A percentile compares a stretch with the other conserved stretches of the same genome.
Conservation (phyloP, 1,140 invertebrate genomes). For the Meloidogyne exigua region DNA sequence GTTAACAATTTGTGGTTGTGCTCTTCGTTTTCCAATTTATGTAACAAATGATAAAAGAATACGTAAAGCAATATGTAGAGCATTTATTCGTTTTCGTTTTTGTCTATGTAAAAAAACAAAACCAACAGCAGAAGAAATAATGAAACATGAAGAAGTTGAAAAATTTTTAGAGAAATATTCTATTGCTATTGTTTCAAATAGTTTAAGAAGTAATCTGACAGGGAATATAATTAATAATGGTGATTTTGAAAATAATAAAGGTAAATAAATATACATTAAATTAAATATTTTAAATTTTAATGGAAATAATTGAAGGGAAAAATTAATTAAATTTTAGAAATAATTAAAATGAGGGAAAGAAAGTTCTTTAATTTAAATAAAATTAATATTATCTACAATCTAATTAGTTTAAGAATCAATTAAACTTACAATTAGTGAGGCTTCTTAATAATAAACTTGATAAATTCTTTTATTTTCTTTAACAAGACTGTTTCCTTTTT, state of each 20-base stretch:
- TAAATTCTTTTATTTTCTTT: too few relatives aligned
- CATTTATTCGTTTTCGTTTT: conserved; percentile 23
- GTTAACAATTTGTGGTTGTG: conserved; percentile 55
- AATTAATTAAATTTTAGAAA: too few relatives aligned
- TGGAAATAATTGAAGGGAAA: too few relatives aligned
- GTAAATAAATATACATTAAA: too few relatives aligned
- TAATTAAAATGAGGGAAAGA: neutral
- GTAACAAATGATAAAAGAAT: conserved; percentile 13
- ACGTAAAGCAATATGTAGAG: conserved; percentile 13
- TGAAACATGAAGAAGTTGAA: conserved; percentile 6
- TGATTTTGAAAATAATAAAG: conserved; percentile 19
- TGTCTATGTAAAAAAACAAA: conserved; percentile 7
- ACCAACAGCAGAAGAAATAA: conserved; percentile 7
- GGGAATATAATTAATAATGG: conserved; percentile 34
- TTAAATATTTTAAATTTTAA: too few relatives aligned
- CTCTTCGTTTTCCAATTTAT: conserved; percentile 38
- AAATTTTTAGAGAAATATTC: conserved; percentile 53
- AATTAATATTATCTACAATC: too few relatives aligned
- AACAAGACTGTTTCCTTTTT: too few relatives aligned
- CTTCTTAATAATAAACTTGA: too few relatives aligned
- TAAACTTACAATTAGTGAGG: too few relatives aligned
- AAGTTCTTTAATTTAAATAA: neutral
- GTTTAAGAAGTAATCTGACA: conserved; percentile 53
- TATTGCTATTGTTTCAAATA: conserved; percentile 57
- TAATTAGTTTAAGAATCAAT: too few relatives aligned